These are phyloP conservation scores for Mobula hypostoma DNA, from an alignment of 2,113 vertebrate species.

Conservation along the genomic window DNA sequence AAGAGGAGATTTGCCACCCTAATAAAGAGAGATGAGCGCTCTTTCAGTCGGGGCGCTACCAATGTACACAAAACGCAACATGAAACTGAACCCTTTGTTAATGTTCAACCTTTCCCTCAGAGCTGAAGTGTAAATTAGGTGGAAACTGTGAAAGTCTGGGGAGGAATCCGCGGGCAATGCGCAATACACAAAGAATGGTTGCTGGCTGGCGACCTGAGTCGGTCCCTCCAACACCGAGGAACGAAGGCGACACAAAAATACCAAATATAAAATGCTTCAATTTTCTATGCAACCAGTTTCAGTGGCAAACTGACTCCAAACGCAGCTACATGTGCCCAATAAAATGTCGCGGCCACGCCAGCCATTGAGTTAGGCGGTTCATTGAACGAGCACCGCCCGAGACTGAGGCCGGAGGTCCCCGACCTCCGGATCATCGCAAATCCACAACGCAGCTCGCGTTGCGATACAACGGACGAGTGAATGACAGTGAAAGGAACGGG, in stretches of 20 bases:
- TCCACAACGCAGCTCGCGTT: not conserved
- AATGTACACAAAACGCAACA: constrained; percentile 28
- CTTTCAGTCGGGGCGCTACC: not conserved
- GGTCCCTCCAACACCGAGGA: too few relatives aligned
- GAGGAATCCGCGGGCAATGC: not conserved
- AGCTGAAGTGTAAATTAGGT: constrained; percentile 26
- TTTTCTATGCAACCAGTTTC: not conserved
- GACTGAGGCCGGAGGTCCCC: too few relatives aligned
- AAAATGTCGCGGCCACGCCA: not conserved
- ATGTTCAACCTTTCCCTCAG: constrained; percentile 24
- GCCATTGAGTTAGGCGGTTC: not conserved
- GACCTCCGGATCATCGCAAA: not conserved
- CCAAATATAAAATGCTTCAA: not conserved
- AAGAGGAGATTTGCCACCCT: too few relatives aligned
- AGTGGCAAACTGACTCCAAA: not conserved
- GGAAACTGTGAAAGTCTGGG: not conserved
- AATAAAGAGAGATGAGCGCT: not conserved
- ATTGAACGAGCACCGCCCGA: not conserved
- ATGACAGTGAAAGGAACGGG: not conserved
- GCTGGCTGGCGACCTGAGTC: not conserved
- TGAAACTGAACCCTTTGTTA: constrained; percentile 20
- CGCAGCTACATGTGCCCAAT: not conserved
- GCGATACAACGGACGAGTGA: not conserved
- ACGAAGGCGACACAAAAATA: not conserved
- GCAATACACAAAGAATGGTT: not conserved